Base-by-base conservation (phyloP, 1,140 invertebrate genomes). In the Aphelenchoides besseyi region DNA sequence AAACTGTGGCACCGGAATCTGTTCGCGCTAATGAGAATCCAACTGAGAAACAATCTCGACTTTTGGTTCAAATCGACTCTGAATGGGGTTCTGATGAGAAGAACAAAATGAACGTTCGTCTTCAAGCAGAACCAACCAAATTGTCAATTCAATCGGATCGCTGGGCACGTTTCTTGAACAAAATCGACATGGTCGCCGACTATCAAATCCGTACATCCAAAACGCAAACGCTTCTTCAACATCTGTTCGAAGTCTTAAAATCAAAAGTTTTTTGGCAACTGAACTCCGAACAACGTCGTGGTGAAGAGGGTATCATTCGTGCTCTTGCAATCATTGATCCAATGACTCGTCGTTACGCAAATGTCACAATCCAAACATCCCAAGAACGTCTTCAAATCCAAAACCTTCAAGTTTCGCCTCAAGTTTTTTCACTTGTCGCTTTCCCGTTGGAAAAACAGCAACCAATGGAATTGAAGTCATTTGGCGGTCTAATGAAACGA, bases 321-420 rank as follows among this genome's bases (percentile, higher is more conserved):
- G 67, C 67, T 30, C n/a, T 30, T 41, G 35, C 69, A 26, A 68
- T 77, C 26, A 75, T 82, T 52, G 80, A 81, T 29, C 79, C 79
- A 37, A 32, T 74, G 5, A 72, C 64, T 57, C 74, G 69, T 32
- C 53, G 54, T 35, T 36, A 71, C 23, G 76, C 63, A 41, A 80
- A 81, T 69, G 12, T 81, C 12, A 72, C 79, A 32, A 33, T 79
- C 18, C 54, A 74, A 33, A 78, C 79, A 28, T 68, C 79, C 18
- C 36, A 48, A 18, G 32, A 76, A 36, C n/a, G n/a, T 55, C 16
- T 71, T 41, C 30, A 62, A 16, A 16, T 69, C 35, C n/a, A 70
- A 23, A 5, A 16, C 16, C 3, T 64, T 33, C n/a, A 70, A 48
- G 28, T 59, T 72, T 29, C 55, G 16, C 5, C 68, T 26, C n/a